Conservation (phyloP, 1,140 invertebrate genomes). For the Olivierus martensii region DNA sequence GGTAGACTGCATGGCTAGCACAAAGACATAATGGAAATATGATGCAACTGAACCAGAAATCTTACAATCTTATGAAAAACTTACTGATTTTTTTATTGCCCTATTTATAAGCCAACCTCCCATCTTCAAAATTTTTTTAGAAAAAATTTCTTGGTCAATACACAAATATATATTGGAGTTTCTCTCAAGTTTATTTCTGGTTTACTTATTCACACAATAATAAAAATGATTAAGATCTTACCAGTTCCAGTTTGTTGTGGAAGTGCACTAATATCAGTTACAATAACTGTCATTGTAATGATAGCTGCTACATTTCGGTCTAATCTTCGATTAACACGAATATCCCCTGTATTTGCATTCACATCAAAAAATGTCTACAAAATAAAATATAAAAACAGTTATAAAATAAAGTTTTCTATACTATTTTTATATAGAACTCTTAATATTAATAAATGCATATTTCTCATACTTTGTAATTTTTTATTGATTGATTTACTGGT, state of each 20-base stretch:
- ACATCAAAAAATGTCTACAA: conserved; percentile 56
- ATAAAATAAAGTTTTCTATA: background rate
- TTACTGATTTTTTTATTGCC: no score
- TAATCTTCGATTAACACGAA: conserved; percentile 48
- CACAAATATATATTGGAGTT: no score
- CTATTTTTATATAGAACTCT: background rate
- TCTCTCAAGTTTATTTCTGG: no score
- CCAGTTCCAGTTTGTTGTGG: conserved; percentile 61
- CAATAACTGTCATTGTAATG: conserved; percentile 57
- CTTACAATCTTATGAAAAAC: no score
- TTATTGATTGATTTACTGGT: conserved; percentile 24
- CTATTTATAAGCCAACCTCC: no score
- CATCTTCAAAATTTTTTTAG: background rate
- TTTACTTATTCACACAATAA: no score
- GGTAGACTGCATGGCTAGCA: no score
- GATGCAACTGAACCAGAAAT: no score
- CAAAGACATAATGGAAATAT: no score
- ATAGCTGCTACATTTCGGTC: conserved; percentile 54
- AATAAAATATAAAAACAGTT: background rate
- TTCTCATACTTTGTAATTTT: background rate
- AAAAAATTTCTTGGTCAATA: no score
- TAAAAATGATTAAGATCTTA: conserved; percentile 21
- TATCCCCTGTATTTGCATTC: conserved; percentile 49
- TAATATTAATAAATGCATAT: background rate
- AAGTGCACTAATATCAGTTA: conserved; percentile 58